Base-by-base conservation (phyloP, 2,888 invertebrate species). In the Xiphydria camelus region DNA sequence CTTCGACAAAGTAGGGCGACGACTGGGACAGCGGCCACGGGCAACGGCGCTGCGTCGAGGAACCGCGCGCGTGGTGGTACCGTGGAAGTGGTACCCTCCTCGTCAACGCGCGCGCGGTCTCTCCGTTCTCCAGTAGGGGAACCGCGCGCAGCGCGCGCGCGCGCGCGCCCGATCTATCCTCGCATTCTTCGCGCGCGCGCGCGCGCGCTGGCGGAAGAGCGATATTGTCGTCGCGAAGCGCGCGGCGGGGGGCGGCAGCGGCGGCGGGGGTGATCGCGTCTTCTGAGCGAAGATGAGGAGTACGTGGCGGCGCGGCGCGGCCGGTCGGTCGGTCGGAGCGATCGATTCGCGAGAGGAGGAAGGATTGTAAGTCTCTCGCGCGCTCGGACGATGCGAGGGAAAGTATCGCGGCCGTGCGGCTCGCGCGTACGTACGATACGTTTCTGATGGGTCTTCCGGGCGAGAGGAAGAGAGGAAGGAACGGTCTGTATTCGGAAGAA, bases 11-110 rank as follows among this genome's bases (percentile, higher is more conserved):
- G 73, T 70, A 71, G 72, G 72, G 70, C 72, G 73, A 70, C 68
- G 70, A 75, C 75, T 75, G 74, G 71, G 72, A 70, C 73, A 66
- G 69, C 73, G 73, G 69, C 70, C 63, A 70, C 70, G 68, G 68
- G 68, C 71, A 69, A 57, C 65, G 56, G 51, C 43, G 55, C 51
- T 64, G 64, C 68, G 70, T 62, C 64, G 62, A 40, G 45, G 39
- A 40, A 37, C 45, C 20, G 34, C 40, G 40, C 10, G 34, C 33
- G 40, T 40, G 38, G 45, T 34, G 18, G 29, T 14, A 29, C 43
- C 31, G 43, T 44, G 38, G 43, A 44, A 44, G 43, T 44, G 43
- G 43, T 37, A 44, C 43, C 43, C 43, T 44, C 38, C 43, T 44
- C 43, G 43, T 44, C 36, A 37, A 17, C 43, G 29, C 37, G 32